These are phyloP conservation scores for Sylvicola cinctus DNA, from an alignment of 2,888 invertebrate genomes.

Conservation along the genomic window DNA sequence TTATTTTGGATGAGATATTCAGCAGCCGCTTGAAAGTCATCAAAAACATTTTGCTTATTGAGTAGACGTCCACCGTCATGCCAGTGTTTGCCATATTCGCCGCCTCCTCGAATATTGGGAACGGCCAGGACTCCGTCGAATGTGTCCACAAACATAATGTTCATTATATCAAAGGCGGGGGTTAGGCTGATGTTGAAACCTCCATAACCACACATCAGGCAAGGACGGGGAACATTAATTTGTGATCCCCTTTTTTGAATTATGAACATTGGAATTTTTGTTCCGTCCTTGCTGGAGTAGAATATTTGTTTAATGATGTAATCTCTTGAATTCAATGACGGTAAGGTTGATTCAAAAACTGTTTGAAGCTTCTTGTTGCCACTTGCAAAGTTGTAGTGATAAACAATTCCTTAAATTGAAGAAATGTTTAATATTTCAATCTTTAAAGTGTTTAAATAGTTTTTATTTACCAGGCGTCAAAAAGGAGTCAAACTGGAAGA, in stretches of 20 bases:
- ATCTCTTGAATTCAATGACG: no score
- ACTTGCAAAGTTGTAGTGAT: slow-evolving; percentile 58
- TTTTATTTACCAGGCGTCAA: slow-evolving; percentile 63
- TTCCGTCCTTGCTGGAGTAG: slow-evolving; percentile 80
- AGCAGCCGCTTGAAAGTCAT: slow-evolving; percentile 87
- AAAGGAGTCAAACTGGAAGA: slow-evolving; percentile 88
- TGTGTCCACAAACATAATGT: slow-evolving; percentile 74
- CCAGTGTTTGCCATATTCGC: slow-evolving; percentile 96
- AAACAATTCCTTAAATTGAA: no score
- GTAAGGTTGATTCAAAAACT: slow-evolving; percentile 61
- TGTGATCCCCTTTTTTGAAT: slow-evolving; percentile 40
- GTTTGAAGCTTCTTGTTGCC: slow-evolving; percentile 40
- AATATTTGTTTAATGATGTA: slow-evolving; percentile 82
- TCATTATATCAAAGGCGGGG: slow-evolving; percentile 72
- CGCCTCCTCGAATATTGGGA: slow-evolving; percentile 91
- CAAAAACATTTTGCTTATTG: slow-evolving; percentile 93
- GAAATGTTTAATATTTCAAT: no score
- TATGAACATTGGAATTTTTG: slow-evolving; percentile 91
- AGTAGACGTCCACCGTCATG: slow-evolving; percentile 77
- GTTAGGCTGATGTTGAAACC: slow-evolving; percentile 88
- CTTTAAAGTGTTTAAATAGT: no score
- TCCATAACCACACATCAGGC: slow-evolving; percentile 87
- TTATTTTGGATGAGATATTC: slow-evolving; percentile 62
- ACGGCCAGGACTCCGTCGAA: slow-evolving; percentile 76
- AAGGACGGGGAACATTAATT: slow-evolving; percentile 54